Conservation (phyloP, 2,113 vertebrate genomes). For the Caranx ignobilis region DNA sequence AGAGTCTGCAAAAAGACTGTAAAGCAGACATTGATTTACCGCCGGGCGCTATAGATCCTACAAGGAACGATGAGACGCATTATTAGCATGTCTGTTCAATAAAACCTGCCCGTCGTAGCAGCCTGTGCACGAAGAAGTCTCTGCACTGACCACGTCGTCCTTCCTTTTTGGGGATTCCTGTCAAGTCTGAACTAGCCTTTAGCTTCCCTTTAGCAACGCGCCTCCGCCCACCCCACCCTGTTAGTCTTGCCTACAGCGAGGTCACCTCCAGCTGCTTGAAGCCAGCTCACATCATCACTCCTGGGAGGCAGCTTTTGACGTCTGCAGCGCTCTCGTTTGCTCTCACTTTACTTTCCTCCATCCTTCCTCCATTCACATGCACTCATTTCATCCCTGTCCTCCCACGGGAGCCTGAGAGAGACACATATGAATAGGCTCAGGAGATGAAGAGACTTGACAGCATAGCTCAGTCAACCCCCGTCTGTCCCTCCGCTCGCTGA, state of each 20-base stretch:
- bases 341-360: not conserved
- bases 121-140: slow-evolving; percentile 6
- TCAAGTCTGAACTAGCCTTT: slow-evolving; percentile 29
- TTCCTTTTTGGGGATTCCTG: slow-evolving; percentile 27
- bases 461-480: slow-evolving; percentile 8
- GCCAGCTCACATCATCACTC: slow-evolving; percentile 48
- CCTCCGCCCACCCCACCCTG: slow-evolving; percentile 6
- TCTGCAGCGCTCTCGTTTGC: slow-evolving; percentile 34
- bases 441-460: slow-evolving; percentile 51
- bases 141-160: slow-evolving; percentile 3
- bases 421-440: slow-evolving; percentile 50
- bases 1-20: slow-evolving; percentile 51
- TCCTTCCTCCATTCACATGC: slow-evolving; percentile 23
- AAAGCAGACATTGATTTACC: slow-evolving; percentile 67
- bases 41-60: slow-evolving; percentile 34
- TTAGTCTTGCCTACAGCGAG: slow-evolving; percentile 61
- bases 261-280: slow-evolving; percentile 65
- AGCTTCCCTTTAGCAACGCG: slow-evolving; percentile 30
- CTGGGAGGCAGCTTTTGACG: slow-evolving; percentile 35
- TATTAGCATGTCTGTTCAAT: slow-evolving; percentile 55
- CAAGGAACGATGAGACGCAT: slow-evolving; percentile 22
- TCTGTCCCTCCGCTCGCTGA: slow-evolving; percentile 31
- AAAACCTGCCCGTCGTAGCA: slow-evolving; percentile 11
- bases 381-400: slow-evolving; percentile 54
- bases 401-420: slow-evolving; percentile 28